Evolutionary conservation across 1,140 invertebrate genomes (phyloP), one percentile per base, ranked within the genome.

Genomic region (Pseudachorutes palmiensis): DNA sequence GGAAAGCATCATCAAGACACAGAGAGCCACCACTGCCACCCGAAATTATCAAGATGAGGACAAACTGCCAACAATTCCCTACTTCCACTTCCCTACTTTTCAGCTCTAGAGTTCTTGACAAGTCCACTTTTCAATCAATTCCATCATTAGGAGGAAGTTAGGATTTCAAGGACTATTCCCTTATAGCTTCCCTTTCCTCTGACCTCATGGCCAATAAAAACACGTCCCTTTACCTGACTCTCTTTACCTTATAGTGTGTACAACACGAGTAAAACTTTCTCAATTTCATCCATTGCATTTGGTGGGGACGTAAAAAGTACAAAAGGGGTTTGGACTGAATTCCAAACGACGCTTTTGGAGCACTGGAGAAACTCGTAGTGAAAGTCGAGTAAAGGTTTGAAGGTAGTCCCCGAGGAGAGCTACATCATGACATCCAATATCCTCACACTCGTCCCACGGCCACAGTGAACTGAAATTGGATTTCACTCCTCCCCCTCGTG

Each of bases 351-450:
- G 36, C 36, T 45, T 45, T 45, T 45, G 9, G n/a, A 45, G 19
- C 36, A 12, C 19, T 45, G 36, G 36, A 45, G 19, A 45, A 19
- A 9, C 9, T 45, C 36, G 36, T 12, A 9, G 9, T 45, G 36
- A 9, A 12, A 12, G 9, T 45, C 9, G 36, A 45, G 36, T 9
- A 45, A 45, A 45, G 36, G 36, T 45, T 9, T 9, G 19, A 45
- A 45, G 36, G 36, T 45, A 19, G 9, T 45, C 36, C 36, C 36
- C 9, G 19, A 45, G 36, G 36, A 45, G 36, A 9, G 36, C 19
- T 45, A 45, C 36, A 45, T 45, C 36, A 45, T 45, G 36, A 45
- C 36, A 45, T 45, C 36, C 36, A 45, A 45, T 45, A 45, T 45
- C 36, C 36, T 45, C 9, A 19, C 36, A 12, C 19, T 45, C 36